Percentiles rank a stretch among this genome's conserved stretches.
These are phyloP conservation scores for Mormoops blainvillei DNA, from an alignment of 2,113 vertebrate genomes.

Conservation along the genomic window DNA sequence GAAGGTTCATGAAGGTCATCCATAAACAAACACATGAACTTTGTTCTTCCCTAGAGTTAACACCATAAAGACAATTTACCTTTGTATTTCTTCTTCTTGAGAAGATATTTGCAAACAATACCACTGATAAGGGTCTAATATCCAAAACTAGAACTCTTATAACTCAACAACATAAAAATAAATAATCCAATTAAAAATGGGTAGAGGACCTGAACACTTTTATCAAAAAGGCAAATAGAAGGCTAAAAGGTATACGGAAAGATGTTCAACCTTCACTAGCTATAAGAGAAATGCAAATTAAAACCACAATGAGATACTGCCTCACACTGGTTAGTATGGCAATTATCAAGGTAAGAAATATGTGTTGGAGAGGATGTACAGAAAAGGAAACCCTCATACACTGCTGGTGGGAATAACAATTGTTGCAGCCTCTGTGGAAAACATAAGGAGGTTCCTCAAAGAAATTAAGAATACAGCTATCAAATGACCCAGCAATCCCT, in stretches of 20 bases:
- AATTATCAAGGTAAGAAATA: too few species aligned
- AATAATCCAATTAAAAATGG: background rate
- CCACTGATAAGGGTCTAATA: background rate
- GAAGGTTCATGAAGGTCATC: background rate
- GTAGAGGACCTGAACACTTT: too few species aligned
- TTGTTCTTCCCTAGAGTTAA: background rate
- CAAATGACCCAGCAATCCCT: background rate
- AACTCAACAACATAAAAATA: background rate
- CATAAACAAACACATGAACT: background rate
- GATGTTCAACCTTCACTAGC: too few species aligned
- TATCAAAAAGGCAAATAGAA: too few species aligned
- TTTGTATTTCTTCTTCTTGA: background rate
- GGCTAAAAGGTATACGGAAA: too few species aligned
- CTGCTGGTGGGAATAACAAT: background rate
- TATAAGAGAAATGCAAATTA: too few species aligned
- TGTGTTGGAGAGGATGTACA: too few species aligned
- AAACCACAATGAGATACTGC: too few species aligned
- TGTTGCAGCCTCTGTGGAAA: background rate
- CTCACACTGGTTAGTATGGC: too few species aligned
- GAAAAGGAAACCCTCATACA: background rate
- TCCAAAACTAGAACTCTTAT: background rate
- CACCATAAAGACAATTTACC: slow-evolving; percentile 37
- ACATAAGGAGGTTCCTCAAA: background rate
- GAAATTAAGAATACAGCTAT: background rate
- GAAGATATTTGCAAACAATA: background rate